phyloP scores from a whole-genome alignment of 1,140 invertebrate genomes.

The Drosophila arawakana region DNA sequence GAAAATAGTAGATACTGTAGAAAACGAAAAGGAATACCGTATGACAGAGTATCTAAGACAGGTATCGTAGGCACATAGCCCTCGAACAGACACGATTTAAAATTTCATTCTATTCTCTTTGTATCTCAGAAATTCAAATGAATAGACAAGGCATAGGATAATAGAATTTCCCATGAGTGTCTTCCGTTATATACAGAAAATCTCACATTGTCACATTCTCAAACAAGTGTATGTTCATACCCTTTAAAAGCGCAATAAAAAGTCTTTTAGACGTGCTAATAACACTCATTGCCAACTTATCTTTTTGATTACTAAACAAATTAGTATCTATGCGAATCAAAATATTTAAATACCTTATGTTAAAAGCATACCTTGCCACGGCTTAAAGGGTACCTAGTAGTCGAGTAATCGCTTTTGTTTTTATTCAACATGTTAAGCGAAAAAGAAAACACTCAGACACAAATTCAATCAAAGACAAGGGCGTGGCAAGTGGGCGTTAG shows the following conservation, averaged over 20 bases:
- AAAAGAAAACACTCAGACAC: constrained; percentile 45
- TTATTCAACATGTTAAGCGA: constrained; percentile 56
- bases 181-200: constrained; percentile 1
- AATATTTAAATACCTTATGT: too few species aligned
- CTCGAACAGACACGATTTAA: too few species aligned
- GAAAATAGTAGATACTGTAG: too few species aligned
- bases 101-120: not conserved
- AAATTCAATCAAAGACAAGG: constrained; percentile 75
- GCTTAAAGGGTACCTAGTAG: not conserved
- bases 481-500: constrained; percentile 53
- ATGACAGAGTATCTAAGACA: too few species aligned
- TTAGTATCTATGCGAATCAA: too few species aligned
- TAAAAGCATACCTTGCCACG: too few species aligned
- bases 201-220: constrained; percentile 5
- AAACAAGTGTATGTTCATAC: not conserved
- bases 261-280: too few species aligned
- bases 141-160: constrained; percentile 55
- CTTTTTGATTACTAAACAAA: too few species aligned
- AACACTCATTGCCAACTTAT: too few species aligned
- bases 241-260: not conserved
- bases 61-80: too few species aligned
- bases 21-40: too few species aligned
- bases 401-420: constrained; percentile 20
- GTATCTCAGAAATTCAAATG: constrained; percentile 37
- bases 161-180: constrained; percentile 30